Base-by-base conservation (phyloP, 2,113 vertebrate genomes). In the Thomomys bottae region DNA sequence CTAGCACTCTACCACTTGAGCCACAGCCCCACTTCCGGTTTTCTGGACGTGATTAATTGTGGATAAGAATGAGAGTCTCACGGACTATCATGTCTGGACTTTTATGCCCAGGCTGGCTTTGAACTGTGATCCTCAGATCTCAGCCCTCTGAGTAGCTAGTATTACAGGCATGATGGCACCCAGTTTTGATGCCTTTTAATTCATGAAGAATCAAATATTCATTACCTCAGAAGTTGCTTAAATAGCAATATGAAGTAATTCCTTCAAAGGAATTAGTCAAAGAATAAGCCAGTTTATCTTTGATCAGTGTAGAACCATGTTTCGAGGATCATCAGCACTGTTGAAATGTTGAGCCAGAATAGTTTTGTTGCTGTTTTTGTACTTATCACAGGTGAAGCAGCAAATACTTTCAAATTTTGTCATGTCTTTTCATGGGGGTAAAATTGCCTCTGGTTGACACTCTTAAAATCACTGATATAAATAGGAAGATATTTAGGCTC, bases 131-230 rank as follows among this genome's bases (percentile, higher is more conserved):
- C n/a, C n/a, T n/a, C n/a, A n/a, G n/a, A n/a, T n/a, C n/a, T n/a
- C n/a, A n/a, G n/a, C n/a, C n/a, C n/a, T n/a, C n/a, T n/a, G n/a
- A n/a, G n/a, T n/a, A n/a, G n/a, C n/a, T n/a, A n/a, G n/a, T n/a
- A n/a, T n/a, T n/a, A n/a, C n/a, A n/a, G n/a, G n/a, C n/a, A n/a
- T n/a, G n/a, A n/a, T n/a, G n/a, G n/a, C n/a, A n/a, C n/a, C n/a
- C n/a, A n/a, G n/a, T n/a, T n/a, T n/a, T n/a, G n/a, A 40, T 3
- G 1, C 1, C 1, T 54, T 93, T 87, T 26, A 75, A 64, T 12
- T 93, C 84, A 17, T 34, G 40, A 77, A 77, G 11, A 78, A 3
- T 83, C 71, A 86, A 88, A 42, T 88, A 83, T 21, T 92, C 78
- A 32, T 75, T 88, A 79, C 21, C 64, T 87, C n/a, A 63, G 70